Evolutionary conservation across 2,888 invertebrate species (phyloP).

Genomic region (Papilio elwesi): DNA sequence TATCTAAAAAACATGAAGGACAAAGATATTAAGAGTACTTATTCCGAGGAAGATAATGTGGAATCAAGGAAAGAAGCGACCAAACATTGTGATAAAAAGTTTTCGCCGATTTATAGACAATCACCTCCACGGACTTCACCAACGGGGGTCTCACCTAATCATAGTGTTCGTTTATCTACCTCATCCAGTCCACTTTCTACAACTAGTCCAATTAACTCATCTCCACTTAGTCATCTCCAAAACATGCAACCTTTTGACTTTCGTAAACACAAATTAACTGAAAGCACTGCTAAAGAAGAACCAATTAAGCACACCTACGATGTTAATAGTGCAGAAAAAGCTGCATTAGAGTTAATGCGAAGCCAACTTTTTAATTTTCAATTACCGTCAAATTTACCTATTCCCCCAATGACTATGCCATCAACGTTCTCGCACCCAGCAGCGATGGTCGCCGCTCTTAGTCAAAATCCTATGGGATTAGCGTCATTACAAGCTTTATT

Average conservation of each 20-base stretch:
- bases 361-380: conserved; percentile 86
- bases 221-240: conserved; percentile 94
- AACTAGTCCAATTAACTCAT: conserved; percentile 86
- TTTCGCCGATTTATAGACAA: conserved; percentile 60
- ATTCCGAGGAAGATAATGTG: conserved; percentile 51
- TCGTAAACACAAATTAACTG: conserved; percentile 85
- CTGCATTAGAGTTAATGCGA: conserved; percentile 85
- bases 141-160: conserved; percentile 72
- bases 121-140: conserved; percentile 69
- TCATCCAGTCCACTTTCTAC: conserved; percentile 77
- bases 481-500: conserved; percentile 86
- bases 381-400: conserved; percentile 83
- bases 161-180: conserved; percentile 72
- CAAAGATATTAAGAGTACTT: conserved; percentile 58
- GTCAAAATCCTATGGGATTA: conserved; percentile 85
- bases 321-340: conserved; percentile 68
- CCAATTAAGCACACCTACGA: conserved; percentile 78
- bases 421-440: conserved; percentile 85
- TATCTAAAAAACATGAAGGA: conserved; percentile 75
- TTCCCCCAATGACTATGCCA: conserved; percentile 82
- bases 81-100: conserved; percentile 54
- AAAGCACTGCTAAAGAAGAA: conserved; percentile 69
- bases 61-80: conserved; percentile 67
- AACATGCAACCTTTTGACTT: conserved; percentile 98
- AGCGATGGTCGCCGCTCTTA: conserved; percentile 86